phyloP scores from a whole-genome alignment of 2,797 vertebrate genomes.

The Pangasius larnaudii region DNA sequence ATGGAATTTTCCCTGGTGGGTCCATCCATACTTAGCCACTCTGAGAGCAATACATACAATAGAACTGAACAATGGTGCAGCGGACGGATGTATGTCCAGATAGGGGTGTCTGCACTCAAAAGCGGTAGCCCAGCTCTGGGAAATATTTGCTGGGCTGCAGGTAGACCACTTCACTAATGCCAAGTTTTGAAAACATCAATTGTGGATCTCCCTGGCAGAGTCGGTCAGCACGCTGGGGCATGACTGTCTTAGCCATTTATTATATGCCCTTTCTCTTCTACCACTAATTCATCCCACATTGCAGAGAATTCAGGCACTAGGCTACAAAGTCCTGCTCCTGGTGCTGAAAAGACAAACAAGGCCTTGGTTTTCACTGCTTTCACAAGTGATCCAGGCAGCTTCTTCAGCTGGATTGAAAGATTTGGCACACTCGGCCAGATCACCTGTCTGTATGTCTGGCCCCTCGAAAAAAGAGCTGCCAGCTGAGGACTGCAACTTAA shows the following conservation, averaged over 20 bases:
- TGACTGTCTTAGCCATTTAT: background rate
- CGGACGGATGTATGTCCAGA: background rate
- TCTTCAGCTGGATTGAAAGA: background rate
- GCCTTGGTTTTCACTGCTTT: background rate
- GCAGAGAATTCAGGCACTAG: background rate
- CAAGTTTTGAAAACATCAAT: background rate
- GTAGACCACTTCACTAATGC: background rate
- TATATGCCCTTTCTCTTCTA: background rate
- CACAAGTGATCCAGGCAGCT: background rate
- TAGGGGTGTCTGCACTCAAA: background rate
- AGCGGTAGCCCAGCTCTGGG: background rate
- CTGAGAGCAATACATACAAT: background rate
- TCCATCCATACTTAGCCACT: too few species aligned
- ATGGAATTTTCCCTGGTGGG: background rate
- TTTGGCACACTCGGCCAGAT: background rate
- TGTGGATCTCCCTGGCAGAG: background rate
- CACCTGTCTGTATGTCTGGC: background rate
- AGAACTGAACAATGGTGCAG: background rate
- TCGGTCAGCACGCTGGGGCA: background rate
- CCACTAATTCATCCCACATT: background rate
- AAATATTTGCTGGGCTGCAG: background rate
- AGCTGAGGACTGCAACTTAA: background rate
- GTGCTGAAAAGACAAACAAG: background rate
- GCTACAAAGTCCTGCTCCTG: background rate
- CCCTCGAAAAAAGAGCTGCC: background rate